Evolutionary conservation across 2,797 vertebrate species (phyloP), one percentile per base, ranked within the genome.

Genomic region (Chelon auratus): DNA sequence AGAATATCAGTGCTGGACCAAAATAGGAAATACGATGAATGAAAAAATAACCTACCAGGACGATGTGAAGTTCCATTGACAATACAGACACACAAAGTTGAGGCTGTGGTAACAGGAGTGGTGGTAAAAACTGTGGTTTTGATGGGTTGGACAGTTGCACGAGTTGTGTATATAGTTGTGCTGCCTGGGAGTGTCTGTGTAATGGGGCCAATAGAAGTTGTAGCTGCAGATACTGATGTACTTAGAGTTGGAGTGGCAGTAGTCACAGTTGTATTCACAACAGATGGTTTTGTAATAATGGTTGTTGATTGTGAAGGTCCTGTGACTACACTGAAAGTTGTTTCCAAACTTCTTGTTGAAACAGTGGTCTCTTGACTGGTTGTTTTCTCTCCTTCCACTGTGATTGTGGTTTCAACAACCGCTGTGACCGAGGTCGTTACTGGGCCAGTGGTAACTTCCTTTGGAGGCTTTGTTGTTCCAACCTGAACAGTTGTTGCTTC

Each of bases 71-170:
- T 87, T 45, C 82, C 84, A 55, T 90, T 92, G 0, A 84, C 50
- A 60, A 39, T 14, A 52, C 94, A 95, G 9, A 45, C 6, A 65
- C 94, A 95, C 1, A 0, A 3, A 11, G 69, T 17, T 5, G 80
- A 22, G 4, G 59, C n/a, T 10, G 67, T 55, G 1, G 30, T n/a
- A 0, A 33, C 0, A 0, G 14, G 1, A 6, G 83, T 24, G 36
- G 71, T 37, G 0, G 70, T 14, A n/a, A 12, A 0, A 2, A 45
- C 8, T 33, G 80, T 72, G 3, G 63, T 22, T 47, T 2, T 8
- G 1, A 4, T 6, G 11, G 43, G 2, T 11, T 1, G 9, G 0
- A 47, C 37, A 6, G 39, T 20, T 51, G 9, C 0, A 14, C 0
- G 0, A 17, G 57, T 4, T 11, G 26, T 58, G 17, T 33, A 54